A percentile compares a stretch with the other conserved stretches of the same genome.
Conservation (phyloP, 2,113 vertebrate species). For the Nibea coibor region DNA sequence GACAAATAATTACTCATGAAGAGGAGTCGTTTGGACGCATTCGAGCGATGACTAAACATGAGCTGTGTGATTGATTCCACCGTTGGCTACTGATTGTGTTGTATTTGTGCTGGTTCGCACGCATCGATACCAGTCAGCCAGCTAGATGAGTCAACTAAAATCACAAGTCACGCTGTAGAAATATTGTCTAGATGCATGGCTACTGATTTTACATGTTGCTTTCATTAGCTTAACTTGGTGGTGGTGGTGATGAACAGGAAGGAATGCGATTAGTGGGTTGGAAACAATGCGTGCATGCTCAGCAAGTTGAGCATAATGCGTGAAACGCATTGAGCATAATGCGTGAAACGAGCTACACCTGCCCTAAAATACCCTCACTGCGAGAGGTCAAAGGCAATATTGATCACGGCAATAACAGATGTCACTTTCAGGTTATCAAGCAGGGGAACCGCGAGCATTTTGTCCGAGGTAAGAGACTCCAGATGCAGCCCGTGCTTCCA, state of each 20-base stretch:
- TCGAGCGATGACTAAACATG: slow-evolving; percentile 48
- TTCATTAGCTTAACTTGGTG: not conserved
- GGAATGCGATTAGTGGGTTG: slow-evolving; percentile 1
- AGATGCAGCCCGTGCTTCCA: not conserved
- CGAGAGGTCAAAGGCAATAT: slow-evolving; percentile 10
- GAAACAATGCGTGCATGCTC: not conserved
- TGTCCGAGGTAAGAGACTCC: not conserved
- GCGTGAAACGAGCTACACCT: not conserved
- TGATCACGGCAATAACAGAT: slow-evolving; percentile 1
- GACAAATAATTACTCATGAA: slow-evolving; percentile 62
- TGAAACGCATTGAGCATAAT: not conserved
- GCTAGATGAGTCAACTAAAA: slow-evolving; percentile 5
- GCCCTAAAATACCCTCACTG: not conserved
- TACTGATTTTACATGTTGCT: not conserved
- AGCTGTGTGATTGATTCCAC: slow-evolving; percentile 52
- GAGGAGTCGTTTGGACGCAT: slow-evolving; percentile 48
- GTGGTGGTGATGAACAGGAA: not conserved
- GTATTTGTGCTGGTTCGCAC: slow-evolving; percentile 18
- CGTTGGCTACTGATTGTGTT: slow-evolving; percentile 24
- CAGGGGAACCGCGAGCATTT: slow-evolving; percentile 17
- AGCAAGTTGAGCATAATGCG: not conserved
- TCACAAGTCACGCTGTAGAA: not conserved
- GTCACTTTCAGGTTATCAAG: slow-evolving; percentile 16
- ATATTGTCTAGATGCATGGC: not conserved
- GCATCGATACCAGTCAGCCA: slow-evolving; percentile 10